Base-by-base conservation (phyloP, 2,113 vertebrate species). In the Stigmatopora nigra region DNA sequence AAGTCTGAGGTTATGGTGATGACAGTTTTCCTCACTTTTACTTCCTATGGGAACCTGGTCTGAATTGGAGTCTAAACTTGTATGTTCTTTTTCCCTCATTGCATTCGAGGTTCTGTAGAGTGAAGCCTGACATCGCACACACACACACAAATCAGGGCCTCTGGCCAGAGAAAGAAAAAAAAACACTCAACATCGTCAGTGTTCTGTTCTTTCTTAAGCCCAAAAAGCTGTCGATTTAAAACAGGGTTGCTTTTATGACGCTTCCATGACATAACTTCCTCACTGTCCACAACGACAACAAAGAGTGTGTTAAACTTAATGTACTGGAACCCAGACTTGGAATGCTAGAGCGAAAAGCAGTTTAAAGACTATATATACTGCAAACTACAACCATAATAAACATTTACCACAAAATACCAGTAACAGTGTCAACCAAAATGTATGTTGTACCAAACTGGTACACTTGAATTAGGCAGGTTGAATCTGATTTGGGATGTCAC, bases 241-340 rank as follows among this genome's bases (percentile, higher is more conserved):
- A 87, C 64, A 67, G 72, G 61, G 75, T 76, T 31, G 67, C 41
- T 61, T 73, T 91, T 89, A 91, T 75, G 82, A 79, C 63, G 14
- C 83, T 75, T 79, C 81, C 75, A 69, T 88, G 76, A 87, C 87
- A 89, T 89, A 88, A 89, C 86, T 65, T 87, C 88, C 77, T 49
- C 73, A 79, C 75, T 77, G 75, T 87, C 79, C 67, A 76, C 75
- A 77, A 71, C 70, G 70, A 86, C 87, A 82, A 89, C 86, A 90
- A 88, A 85, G 84, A 80, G 82, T 80, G 88, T 82, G 83, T 89
- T 61, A 86, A 91, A 91, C 87, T 89, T 89, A 89, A 91, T 75
- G 82, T 82, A 75, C 75, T 71, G 84, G 89, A 90, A 91, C 87
- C 57, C 84, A 87, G 87, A 89, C 80, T 86, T 44, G 51, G 62